Evolutionary conservation across 2,797 vertebrate genomes (phyloP).

Genomic region (Arvicola amphibius): DNA sequence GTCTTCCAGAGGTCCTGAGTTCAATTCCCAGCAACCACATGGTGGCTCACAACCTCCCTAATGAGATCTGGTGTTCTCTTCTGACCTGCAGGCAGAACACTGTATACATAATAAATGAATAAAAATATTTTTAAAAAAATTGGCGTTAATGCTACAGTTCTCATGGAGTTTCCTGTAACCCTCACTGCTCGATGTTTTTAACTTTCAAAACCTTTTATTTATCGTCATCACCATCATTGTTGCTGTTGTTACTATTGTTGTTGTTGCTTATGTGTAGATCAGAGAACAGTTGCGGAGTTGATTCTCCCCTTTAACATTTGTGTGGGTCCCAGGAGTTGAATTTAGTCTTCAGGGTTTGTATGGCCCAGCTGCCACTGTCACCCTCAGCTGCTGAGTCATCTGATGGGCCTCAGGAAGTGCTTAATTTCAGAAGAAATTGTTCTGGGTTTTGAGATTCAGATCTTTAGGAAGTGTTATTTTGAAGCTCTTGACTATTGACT

Average conservation of each 20-base stretch:
- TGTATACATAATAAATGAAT: too few relatives aligned
- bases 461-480: constrained; percentile 23
- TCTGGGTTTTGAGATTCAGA: not conserved
- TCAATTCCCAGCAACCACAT: too few relatives aligned
- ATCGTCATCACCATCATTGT: not conserved
- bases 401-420: not conserved
- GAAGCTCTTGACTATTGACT: not conserved
- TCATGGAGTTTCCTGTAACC: not conserved
- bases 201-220: not conserved
- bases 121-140: too few relatives aligned
- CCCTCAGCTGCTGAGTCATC: not conserved
- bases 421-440: not conserved
- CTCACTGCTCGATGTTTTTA: not conserved
- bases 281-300: not conserved
- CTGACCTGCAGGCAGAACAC: too few relatives aligned
- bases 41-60: too few relatives aligned
- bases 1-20: too few relatives aligned
- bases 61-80: too few relatives aligned
- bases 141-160: not conserved
- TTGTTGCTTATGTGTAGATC: not conserved
- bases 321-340: too few relatives aligned
- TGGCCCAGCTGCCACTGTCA: not conserved
- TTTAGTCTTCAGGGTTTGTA: not conserved
- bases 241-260: not conserved
- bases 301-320: not conserved